Base-by-base conservation (phyloP, 2,888 invertebrate species). In the Chaetogeoica ovagalla region DNA sequence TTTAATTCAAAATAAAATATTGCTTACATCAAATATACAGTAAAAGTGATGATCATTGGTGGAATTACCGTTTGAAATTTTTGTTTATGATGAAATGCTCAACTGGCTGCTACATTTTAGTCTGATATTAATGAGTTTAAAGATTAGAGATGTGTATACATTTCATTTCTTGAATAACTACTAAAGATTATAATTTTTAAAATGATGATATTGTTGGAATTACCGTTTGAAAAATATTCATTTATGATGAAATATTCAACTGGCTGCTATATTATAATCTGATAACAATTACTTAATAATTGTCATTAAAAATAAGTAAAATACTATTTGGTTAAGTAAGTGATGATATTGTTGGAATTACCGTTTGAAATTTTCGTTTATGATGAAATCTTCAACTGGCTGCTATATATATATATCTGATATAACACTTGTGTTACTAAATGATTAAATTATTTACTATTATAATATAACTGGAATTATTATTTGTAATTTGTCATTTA, bases 121-220 rank as follows among this genome's bases (percentile, higher is more conserved):
- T 48, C 9, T 48, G 13, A 48, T 48, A 48, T 13, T 13, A 48
- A 13, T 48, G 11, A 48, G 48, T 13, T 48, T 11, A 48, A 11
- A 48, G 30, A 30, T 1, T 30, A 30, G 30, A 30, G 4, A 30
- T 30, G 30, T 30, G 30, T 30, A 4, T 30, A 30, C 30, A 30
- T 30, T 30, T 30, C 30, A 30, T 30, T 30, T 48, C 11, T 48
- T 48, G 13, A 1, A 3, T 48, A 13, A 48, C 11, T 11, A 48
- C 11, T 1, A 48, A 13, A 48, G 11, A 43, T 43, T 6, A 43
- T 7, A 43, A 43, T 43, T 43, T 43, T 43, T 1, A 5, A 19
- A 43, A 75, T 79, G 77, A 79, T 79, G 77, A 79, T 79, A 71
- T 17, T 79, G 70, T 79, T 79, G 77, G 70, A 79, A 79, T 76